Evolutionary conservation across 2,797 vertebrate genomes (phyloP), one percentile per base, ranked within the genome.

Genomic region (Enteromius thamalakanensis): DNA sequence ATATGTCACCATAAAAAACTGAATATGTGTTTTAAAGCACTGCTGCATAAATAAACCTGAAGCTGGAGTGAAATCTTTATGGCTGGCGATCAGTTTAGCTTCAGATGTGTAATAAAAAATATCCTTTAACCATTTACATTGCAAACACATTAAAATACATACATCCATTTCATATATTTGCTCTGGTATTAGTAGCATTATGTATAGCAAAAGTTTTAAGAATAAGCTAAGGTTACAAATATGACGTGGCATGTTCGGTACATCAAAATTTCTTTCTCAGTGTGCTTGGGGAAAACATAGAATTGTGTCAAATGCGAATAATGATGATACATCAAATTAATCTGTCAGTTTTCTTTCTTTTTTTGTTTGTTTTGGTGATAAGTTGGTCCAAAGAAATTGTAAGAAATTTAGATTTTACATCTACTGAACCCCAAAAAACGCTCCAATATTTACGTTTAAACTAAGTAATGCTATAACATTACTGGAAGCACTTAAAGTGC

Each of bases 81-180:
- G 84, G 32, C 37, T 75, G 62, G 80, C 15, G 65, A 74, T 84
- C 62, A 47, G 71, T 90, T 81, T 70, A 76, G 68, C 51, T 76
- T 86, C 32, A 47, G 84, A 86, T 87, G 86, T 87, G 83, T 86
- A 84, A 83, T 88, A 90, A 81, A 92, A 62, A 92, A 92, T 91
- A 92, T 89, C 88, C 81, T 89, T 88, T 83, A 87, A 89, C 92
- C 93, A 91, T 92, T 90, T 89, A 94, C 89, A 90, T 87, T 86
- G 86, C 84, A 88, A 90, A 90, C 90, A 90, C 93, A 93, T 92
- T 93, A 90, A 92, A 91, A 90, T 89, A 93, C 91, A 87, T 86
- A 92, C 90, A 90, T 87, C 87, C 89, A 88, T 91, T 89, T 89
- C 89, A 89, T 87, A 90, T 86, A 90, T 90, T 88, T 90, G 89